Base-by-base conservation (phyloP, 2,113 vertebrate genomes). In the Sinocyclocheilus rhinocerous region DNA sequence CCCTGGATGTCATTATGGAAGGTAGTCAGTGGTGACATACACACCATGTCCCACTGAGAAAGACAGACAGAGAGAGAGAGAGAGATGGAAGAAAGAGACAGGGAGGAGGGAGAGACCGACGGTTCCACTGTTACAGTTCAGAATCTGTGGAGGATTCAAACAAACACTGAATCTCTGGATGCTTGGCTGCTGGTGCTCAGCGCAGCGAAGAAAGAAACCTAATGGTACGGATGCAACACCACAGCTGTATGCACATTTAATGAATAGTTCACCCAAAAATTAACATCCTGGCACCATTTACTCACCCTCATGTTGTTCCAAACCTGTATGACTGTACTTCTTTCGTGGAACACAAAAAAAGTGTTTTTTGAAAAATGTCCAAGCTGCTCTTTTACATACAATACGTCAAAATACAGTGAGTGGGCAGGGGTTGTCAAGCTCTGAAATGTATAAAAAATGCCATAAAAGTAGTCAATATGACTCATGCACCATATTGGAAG, bases 21-120 rank as follows among this genome's bases (percentile, higher is more conserved):
- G 73, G 76, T 76, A 87, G 86, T 84, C 83, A 88, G 22, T 63
- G 81, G 86, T 90, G 88, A 90, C 85, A 87, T 85, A 85, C 55
- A 89, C 76, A 89, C 84, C 87, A 87, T 86, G 88, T 86, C 86
- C 59, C 61, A 55, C 42, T 26, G 77, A 84, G 80, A 78, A 65
- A 84, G 80, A 81, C n/a, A 39, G 29, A 36, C 29, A 20, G 29
- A 61, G 39, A 42, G 39, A 78, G 72, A 81, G 33, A 33, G 29
- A 33, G 65, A 18, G 29, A 59, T 24, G 61, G 61, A 1, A 24
- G n/a, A 63, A 63, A 63, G n/a, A 24, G n/a, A n/a, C 59, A n/a
- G 59, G 22, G 57, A 22, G 22, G 59, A 63, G 61, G n/a, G 78
- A 33, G 39, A 69, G 61, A 48, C 55, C 20, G 24, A 72, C 13